Percentiles rank a stretch among this genome's conserved stretches.
Evolutionary conservation across 2,797 vertebrate genomes (phyloP).

Genomic region (Cephalopachus bancanus): DNA sequence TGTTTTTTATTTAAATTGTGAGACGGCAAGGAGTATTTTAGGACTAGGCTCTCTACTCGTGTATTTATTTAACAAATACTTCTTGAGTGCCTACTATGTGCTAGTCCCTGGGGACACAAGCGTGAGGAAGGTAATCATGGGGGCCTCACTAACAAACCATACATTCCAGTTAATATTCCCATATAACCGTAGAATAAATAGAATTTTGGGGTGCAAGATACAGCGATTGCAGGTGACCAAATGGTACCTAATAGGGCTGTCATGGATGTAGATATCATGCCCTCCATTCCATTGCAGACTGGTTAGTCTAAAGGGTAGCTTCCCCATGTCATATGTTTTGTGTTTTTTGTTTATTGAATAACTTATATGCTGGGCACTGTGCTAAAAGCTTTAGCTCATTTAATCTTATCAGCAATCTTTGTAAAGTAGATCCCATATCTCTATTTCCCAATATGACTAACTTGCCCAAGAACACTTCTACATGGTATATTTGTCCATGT

Average conservation of each 20-base stretch:
- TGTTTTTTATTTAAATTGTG: constrained; percentile 9
- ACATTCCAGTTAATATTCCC: neutral
- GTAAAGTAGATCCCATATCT: neutral
- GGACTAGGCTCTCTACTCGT: neutral
- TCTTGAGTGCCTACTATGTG: neutral
- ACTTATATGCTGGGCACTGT: neutral
- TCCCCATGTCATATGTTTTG: neutral
- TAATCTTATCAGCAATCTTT: neutral
- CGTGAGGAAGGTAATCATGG: neutral
- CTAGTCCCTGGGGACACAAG: neutral
- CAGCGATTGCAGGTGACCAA: neutral
- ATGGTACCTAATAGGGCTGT: neutral
- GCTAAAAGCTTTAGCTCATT: neutral
- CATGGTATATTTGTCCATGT: neutral
- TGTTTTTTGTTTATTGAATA: constrained; percentile 32
- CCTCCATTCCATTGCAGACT: neutral
- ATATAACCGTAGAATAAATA: constrained; percentile 16
- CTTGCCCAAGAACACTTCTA: neutral
- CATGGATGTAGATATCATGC: neutral
- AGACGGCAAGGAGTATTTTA: neutral
- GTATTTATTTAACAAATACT: neutral
- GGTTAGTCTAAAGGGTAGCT: neutral
- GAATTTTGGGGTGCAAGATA: neutral
- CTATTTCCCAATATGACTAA: neutral
- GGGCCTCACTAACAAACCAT: neutral